A percentile compares a stretch with the other conserved stretches of the same genome.
Evolutionary conservation across 2,113 vertebrate species (phyloP).

Genomic region (Anolis carolinensis): DNA sequence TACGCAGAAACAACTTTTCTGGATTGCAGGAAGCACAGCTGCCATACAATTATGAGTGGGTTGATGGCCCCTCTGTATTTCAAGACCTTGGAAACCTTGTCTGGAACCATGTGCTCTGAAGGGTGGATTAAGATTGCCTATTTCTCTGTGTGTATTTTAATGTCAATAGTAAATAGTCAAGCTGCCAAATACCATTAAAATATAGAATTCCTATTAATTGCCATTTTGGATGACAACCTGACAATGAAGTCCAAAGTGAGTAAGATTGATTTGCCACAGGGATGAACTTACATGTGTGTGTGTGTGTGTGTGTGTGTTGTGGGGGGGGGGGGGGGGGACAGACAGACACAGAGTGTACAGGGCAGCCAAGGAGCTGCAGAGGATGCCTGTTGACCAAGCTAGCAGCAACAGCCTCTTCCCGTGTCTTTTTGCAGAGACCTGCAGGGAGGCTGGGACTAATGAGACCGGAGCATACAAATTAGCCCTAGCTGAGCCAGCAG

Average conservation of each 20-base stretch:
- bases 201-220: slow-evolving; percentile 72
- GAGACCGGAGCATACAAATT: neutral
- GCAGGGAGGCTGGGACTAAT: neutral
- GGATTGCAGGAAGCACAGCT: slow-evolving; percentile 75
- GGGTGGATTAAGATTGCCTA: slow-evolving; percentile 62
- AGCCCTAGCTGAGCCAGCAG: neutral
- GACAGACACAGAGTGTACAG: too few relatives aligned
- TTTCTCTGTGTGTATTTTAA: slow-evolving; percentile 36
- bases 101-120: slow-evolving; percentile 65
- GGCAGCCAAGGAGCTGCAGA: neutral
- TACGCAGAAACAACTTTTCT: slow-evolving; percentile 68
- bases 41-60: slow-evolving; percentile 61
- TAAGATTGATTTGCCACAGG: slow-evolving; percentile 39
- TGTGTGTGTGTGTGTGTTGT: too few relatives aligned
- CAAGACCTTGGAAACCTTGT: slow-evolving; percentile 67
- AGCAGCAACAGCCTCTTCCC: too few relatives aligned
- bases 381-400: neutral
- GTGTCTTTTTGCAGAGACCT: neutral
- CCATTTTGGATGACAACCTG: slow-evolving; percentile 65
- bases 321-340: neutral
- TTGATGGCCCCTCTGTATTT: slow-evolving; percentile 65
- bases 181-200: slow-evolving; percentile 74
- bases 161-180: slow-evolving; percentile 76
- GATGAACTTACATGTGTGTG: neutral
- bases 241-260: slow-evolving; percentile 33